Conservation (phyloP, 2,888 invertebrate genomes). For the Coenonympha glycerion region DNA sequence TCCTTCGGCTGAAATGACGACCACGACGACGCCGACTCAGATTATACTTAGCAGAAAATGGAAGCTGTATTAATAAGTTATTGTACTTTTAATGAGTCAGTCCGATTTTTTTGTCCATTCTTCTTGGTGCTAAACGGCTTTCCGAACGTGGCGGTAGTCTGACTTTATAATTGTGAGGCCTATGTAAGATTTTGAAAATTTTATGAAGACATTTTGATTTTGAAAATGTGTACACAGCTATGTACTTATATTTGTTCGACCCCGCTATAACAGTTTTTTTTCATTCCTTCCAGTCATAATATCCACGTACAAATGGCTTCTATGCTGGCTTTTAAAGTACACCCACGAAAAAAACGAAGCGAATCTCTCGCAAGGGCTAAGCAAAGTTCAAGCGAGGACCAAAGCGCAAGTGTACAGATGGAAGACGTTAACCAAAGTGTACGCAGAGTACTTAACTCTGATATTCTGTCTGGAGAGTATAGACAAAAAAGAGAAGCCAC, state of each 20-base stretch:
- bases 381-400: conserved; percentile 85
- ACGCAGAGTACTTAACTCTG: conserved; percentile 82
- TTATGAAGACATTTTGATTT: not conserved
- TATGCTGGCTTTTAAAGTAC: conserved; percentile 84
- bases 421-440: conserved; percentile 83
- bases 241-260: too few species aligned
- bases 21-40: too few species aligned
- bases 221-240: not conserved
- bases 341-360: conserved; percentile 78
- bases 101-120: too few species aligned
- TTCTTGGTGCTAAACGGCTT: too few species aligned
- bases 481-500: conserved; percentile 45
- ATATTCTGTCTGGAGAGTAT: conserved; percentile 71
- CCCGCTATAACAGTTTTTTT: not conserved
- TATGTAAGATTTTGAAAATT: too few species aligned
- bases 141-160: too few species aligned
- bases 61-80: too few species aligned
- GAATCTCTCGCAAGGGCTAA: conserved; percentile 73
- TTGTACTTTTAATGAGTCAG: too few species aligned
- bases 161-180: too few species aligned
- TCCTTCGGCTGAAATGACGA: too few species aligned
- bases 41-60: too few species aligned
- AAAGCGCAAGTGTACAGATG: conserved; percentile 89
- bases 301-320: conserved; percentile 87
- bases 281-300: conserved; percentile 76